phyloP scores from a whole-genome alignment of 2,888 invertebrate genomes.

The Pyrochroa serraticornis region DNA sequence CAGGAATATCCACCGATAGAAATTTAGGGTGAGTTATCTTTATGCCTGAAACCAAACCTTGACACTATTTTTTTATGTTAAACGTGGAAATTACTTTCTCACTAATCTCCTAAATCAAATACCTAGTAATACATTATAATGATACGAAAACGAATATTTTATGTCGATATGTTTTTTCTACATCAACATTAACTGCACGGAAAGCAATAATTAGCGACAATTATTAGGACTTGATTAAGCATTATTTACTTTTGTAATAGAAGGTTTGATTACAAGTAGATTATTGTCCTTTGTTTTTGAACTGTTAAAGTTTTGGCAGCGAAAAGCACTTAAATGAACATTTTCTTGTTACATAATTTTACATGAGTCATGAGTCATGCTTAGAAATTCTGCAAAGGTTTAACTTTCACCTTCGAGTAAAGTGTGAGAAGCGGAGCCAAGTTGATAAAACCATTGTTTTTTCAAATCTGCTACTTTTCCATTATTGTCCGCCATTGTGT shows the following conservation, averaged over 20 bases:
- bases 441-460: constrained; percentile 11
- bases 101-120: neutral
- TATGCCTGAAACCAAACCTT: neutral
- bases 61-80: too few species aligned
- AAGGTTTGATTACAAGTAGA: too few species aligned
- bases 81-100: neutral
- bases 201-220: constrained; percentile 10
- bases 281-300: too few species aligned
- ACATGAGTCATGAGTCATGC: constrained; percentile 20
- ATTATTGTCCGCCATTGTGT: constrained; percentile 8
- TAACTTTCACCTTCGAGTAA: constrained; percentile 21
- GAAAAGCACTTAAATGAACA: neutral
- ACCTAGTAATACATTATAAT: too few species aligned
- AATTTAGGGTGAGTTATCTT: constrained; percentile 31
- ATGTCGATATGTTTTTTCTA: neutral
- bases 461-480: neutral
- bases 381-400: constrained; percentile 16
- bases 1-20: constrained; percentile 46
- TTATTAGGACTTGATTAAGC: too few species aligned
- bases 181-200: constrained; percentile 1
- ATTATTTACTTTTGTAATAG: too few species aligned
- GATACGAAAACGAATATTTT: neutral
- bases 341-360: constrained; percentile 11
- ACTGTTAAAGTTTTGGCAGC: too few species aligned
- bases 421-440: constrained; percentile 16